Evolutionary conservation across 2,113 vertebrate species (phyloP), one percentile per base, ranked within the genome.

Genomic region (Eulemur rufifrons): DNA sequence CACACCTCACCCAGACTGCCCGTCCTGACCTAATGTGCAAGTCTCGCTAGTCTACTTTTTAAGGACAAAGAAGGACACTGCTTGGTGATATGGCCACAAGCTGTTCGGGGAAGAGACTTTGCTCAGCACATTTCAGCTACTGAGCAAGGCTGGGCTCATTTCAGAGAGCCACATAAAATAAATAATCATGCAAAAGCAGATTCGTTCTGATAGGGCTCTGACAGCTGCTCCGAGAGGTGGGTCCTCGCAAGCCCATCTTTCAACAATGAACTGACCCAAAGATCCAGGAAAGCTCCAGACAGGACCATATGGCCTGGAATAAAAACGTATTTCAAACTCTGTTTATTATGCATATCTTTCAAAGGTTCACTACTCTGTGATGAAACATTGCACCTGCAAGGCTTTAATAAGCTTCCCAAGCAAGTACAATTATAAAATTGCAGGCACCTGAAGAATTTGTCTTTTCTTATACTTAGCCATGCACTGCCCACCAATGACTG

Each of bases 31-130:
- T 82, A 73, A 11, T 68, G 86, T 59, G 84, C 59, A 89, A 96
- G 73, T 94, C 96, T 96, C 32, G 2, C 78, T 88, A 50, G 91
- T 95, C 95, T 97, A 95, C 80, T 93, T 94, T 91, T 92, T 95
- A 98, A 98, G 98, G 98, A 97, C 98, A 93, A 89, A 23, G 89
- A 98, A 98, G 98, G 98, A 96, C 98, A 97, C 50, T 85, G 89
- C 95, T 93, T 81, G 74, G 96, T 89, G 95, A 91, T 96, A 42
- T 93, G 97, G 64, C 91, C 97, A 97, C 98, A 98, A 97, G 98
- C 98, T 98, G 97, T 98, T 98, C 95, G 69, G 98, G 95, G 95
- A 92, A 97, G 97, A 98, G 91, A 93, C 97, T 97, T 84, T 94
- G 95, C 95, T 98, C 98, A 98, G 98, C 98, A 98, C 89, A 97